Base-by-base conservation (phyloP, 2,888 invertebrate species). In the Lomographa bimaculata region DNA sequence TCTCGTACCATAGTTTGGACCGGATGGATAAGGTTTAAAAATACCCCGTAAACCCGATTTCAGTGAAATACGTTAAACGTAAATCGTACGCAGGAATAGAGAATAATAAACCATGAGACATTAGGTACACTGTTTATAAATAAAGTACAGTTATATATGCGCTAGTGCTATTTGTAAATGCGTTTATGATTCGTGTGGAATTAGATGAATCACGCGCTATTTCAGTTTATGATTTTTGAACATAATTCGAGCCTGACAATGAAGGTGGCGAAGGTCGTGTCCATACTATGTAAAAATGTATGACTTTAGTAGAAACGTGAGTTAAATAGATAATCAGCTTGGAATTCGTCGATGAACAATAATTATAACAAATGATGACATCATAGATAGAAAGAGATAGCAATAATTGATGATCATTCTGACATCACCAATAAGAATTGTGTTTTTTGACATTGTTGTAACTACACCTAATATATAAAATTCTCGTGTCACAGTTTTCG, bases 31-130 rank as follows among this genome's bases (percentile, higher is more conserved):
- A 50, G 4, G 56, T 42, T 50, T 62, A 56, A 60, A 74, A 71
- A 72, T 76, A 75, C 65, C 63, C 57, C 56, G 54, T 67, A 59
- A 57, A 60, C 54, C 50, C 35, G 37, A 57, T 60, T 71, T 63
- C 60, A 58, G 50, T 52, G 63, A 62, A 77, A 62, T 65, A 60
- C 62, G 60, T 57, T 52, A 46, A 67, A 52, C 61, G 57, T 65
- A 70, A 50, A 48, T 54, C 65, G 72, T 37, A 32, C 27, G 42
- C 75, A 68, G 66, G 67, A 66, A 69, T 65, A 39, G 54, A 55
- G 50, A 71, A 59, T 71, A 71, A 71, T 75, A 74, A 78, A 74
- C 71, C 57, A 56, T 71, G 67, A 71, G 60, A 63, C 67, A 68
- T 60, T 57, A 62, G 59, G 59, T 60, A 51, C 42, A 43, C 12